A percentile compares a stretch with the other conserved stretches of the same genome.
phyloP scores from a whole-genome alignment of 2,113 vertebrate species.

The Anas platyrhynchos region DNA sequence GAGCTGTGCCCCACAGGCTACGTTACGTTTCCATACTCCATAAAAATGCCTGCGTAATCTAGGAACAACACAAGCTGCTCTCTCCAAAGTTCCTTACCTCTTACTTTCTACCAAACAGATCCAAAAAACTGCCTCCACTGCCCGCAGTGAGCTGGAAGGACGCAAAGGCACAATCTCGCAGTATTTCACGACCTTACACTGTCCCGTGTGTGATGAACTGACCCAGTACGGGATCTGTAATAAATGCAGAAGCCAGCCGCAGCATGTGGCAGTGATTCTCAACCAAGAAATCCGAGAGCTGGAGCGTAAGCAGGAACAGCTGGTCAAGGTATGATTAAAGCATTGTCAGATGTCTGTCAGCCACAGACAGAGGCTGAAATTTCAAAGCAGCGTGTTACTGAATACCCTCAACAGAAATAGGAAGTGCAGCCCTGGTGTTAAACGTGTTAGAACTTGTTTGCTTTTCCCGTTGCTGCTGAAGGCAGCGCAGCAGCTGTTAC shows the following conservation, averaged over 20 bases:
- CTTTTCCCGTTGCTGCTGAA: neutral
- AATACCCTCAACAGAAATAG: neutral
- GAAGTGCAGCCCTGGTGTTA: neutral
- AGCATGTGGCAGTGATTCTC: constrained; percentile 89
- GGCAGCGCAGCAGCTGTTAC: neutral
- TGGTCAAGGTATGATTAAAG: constrained; percentile 85
- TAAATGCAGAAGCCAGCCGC: constrained; percentile 89
- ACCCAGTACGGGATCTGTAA: constrained; percentile 94
- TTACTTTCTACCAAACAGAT: constrained; percentile 75
- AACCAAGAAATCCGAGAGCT: constrained; percentile 89
- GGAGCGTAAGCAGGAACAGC: constrained; percentile 90
- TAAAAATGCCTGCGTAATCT: neutral
- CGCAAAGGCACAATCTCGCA: constrained; percentile 96
- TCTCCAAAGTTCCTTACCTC: neutral
- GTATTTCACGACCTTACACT: constrained; percentile 96
- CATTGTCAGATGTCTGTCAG: neutral
- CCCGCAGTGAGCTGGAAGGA: constrained; percentile 76
- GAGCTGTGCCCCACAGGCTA: neutral
- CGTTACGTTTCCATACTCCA: neutral
- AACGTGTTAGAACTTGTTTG: neutral
- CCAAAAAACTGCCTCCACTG: constrained; percentile 85
- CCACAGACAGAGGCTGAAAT: neutral
- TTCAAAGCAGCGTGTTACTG: neutral
- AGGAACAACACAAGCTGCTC: neutral
- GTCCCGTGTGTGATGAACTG: constrained; percentile 93